These are phyloP conservation scores for Cephalotes varians DNA, from an alignment of 2,888 invertebrate genomes.

Conservation along the genomic window DNA sequence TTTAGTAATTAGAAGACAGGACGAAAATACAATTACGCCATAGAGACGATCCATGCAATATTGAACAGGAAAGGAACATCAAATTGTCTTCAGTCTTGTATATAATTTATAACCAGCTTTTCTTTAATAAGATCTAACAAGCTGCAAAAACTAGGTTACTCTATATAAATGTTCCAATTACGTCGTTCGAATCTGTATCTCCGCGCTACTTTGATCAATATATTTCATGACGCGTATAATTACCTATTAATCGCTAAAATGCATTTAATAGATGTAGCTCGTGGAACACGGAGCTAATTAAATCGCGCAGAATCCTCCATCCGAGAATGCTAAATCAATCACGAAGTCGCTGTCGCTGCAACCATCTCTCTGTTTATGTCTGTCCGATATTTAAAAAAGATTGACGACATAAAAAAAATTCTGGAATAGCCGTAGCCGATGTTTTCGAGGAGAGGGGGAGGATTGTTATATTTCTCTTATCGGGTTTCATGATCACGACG, in stretches of 20 bases:
- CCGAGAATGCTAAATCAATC: constrained; percentile 42
- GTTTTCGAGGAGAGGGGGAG: constrained; percentile 21
- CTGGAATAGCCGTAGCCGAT: neutral
- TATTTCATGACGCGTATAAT: constrained; percentile 31
- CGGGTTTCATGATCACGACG: constrained; percentile 61
- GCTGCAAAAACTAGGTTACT: constrained; percentile 2
- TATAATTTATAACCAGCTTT: neutral
- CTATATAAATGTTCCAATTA: neutral
- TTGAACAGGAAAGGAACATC: neutral
- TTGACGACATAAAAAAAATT: constrained; percentile 28
- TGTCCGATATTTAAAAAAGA: constrained; percentile 33
- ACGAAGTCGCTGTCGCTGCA: constrained; percentile 6
- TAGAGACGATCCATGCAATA: neutral
- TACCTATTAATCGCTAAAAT: constrained; percentile 47
- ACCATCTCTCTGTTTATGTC: constrained; percentile 8
- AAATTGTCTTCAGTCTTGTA: neutral
- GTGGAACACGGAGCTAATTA: constrained; percentile 37
- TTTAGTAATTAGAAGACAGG: neutral
- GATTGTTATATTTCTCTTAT: constrained; percentile 64
- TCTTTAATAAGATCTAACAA: constrained; percentile 8
- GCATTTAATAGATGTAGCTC: constrained; percentile 26
- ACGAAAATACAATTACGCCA: neutral
- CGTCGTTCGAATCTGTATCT: neutral
- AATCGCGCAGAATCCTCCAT: constrained; percentile 18
- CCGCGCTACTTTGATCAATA: neutral